These are phyloP conservation scores for Tetropium fuscum DNA, from an alignment of 2,888 invertebrate genomes.

Conservation along the genomic window DNA sequence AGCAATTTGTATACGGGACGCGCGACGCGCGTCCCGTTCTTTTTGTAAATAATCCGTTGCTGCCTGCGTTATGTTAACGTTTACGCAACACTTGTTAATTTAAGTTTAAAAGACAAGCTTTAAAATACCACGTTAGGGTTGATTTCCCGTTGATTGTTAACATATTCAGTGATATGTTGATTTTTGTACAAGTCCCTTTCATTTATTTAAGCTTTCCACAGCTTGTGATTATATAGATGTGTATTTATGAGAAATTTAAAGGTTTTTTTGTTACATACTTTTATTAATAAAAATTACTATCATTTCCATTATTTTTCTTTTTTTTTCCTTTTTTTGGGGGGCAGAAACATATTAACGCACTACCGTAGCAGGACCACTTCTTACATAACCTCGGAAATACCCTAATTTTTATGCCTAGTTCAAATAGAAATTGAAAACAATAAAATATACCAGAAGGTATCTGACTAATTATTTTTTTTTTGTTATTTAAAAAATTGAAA, in stretches of 20 bases:
- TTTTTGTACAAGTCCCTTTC: slow-evolving; percentile 44
- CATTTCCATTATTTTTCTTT: slow-evolving; percentile 55
- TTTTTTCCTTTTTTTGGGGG: slow-evolving; percentile 36
- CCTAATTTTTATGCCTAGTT: no score
- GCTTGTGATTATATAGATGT: slow-evolving; percentile 56
- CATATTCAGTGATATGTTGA: slow-evolving; percentile 42
- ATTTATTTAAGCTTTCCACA: slow-evolving; percentile 41
- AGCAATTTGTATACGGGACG: slow-evolving; percentile 40
- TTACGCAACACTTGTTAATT: slow-evolving; percentile 50
- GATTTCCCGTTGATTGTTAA: slow-evolving; percentile 41
- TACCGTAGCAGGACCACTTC: no score
- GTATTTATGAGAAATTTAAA: slow-evolving; percentile 60
- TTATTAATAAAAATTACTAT: slow-evolving; percentile 62
- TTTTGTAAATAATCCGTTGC: slow-evolving; percentile 47
- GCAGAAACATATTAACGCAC: no score
- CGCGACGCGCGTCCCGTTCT: slow-evolving; percentile 35
- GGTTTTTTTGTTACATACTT: slow-evolving; percentile 61
- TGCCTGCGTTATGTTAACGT: slow-evolving; percentile 53
- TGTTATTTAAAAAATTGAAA: no score
- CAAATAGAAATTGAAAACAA: no score
- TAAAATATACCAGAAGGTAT: no score
- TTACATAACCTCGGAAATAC: no score
- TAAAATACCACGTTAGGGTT: slow-evolving; percentile 47
- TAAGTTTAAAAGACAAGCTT: slow-evolving; percentile 49
- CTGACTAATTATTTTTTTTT: no score